These are phyloP conservation scores for Luehdorfia chinensis DNA, from an alignment of 1,140 invertebrate genomes.

Conservation along the genomic window DNA sequence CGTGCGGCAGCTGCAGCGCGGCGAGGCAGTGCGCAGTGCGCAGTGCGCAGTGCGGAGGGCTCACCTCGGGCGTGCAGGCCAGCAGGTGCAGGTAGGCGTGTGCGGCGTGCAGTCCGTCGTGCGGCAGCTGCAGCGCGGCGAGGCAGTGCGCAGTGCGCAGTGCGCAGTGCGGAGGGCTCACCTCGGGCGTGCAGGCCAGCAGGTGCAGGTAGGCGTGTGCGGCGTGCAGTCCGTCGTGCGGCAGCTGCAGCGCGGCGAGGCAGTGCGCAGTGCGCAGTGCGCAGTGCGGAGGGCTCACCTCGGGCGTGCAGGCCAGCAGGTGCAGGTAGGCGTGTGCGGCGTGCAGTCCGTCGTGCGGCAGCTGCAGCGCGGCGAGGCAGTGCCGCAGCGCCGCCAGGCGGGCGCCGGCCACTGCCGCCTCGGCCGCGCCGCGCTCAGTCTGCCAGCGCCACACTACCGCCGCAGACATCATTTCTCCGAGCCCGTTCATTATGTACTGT, in stretches of 20 bases:
- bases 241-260: conserved; percentile 58
- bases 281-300: conserved; percentile 74
- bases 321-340: conserved; percentile 93
- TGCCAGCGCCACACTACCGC: conserved; percentile 68
- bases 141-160: conserved; percentile 67
- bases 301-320: conserved; percentile 89
- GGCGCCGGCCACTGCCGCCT: conserved; percentile 84
- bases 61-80: conserved; percentile 88
- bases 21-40: conserved; percentile 67
- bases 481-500: conserved; percentile 96
- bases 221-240: conserved; percentile 72
- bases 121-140: conserved; percentile 57
- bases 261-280: conserved; percentile 62
- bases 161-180: no score
- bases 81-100: conserved; percentile 94
- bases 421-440: conserved; percentile 82
- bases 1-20: conserved; percentile 56
- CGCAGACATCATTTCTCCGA: conserved; percentile 80
- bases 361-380: conserved; percentile 60
- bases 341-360: conserved; percentile 61
- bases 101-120: conserved; percentile 79
- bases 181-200: conserved; percentile 89
- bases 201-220: conserved; percentile 94
- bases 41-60: no score
- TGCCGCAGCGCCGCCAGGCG: conserved; percentile 61